Conservation (phyloP, 2,888 invertebrate genomes). For the Heliconius ismenius region DNA sequence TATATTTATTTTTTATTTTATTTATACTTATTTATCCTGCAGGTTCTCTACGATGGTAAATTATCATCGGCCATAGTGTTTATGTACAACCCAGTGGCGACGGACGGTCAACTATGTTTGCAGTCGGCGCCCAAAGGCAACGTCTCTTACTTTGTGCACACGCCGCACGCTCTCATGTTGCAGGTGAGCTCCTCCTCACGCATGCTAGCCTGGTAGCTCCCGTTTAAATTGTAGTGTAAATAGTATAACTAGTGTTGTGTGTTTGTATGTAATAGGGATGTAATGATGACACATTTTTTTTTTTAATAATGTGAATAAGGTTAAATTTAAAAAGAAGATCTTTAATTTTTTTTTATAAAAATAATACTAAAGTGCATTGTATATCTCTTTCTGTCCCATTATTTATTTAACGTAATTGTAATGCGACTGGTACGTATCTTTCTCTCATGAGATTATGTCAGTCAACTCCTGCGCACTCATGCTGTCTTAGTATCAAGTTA, state of each 20-base stretch:
- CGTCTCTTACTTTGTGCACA: constrained; percentile 98
- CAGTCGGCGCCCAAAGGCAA: constrained; percentile 99
- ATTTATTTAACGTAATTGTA: neutral
- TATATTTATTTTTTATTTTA: neutral
- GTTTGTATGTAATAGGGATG: neutral
- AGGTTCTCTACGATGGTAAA: constrained; percentile 99
- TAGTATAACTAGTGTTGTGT: constrained; percentile 2
- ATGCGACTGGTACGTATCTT: neutral
- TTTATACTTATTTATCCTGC: neutral
- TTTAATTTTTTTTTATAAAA: neutral
- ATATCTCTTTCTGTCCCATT: constrained; percentile 11
- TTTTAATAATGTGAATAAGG: constrained; percentile 2
- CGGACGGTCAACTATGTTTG: constrained; percentile 98
- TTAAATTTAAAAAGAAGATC: neutral
- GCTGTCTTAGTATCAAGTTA: constrained; percentile 5
- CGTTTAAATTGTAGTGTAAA: constrained; percentile 5
- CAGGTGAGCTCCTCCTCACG: constrained; percentile 84
- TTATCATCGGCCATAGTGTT: constrained; percentile 98
- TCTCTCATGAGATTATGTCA: neutral
- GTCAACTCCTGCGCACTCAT: constrained; percentile 10
- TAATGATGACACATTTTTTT: neutral
- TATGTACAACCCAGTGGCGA: constrained; percentile 99
- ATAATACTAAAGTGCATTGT: neutral
- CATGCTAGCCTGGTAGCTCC: constrained; percentile 50
- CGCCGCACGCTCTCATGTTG: constrained; percentile 99